A percentile compares a stretch with the other conserved stretches of the same genome.
Conservation (phyloP, 2,113 vertebrate species). For the Labrus mixtus region DNA sequence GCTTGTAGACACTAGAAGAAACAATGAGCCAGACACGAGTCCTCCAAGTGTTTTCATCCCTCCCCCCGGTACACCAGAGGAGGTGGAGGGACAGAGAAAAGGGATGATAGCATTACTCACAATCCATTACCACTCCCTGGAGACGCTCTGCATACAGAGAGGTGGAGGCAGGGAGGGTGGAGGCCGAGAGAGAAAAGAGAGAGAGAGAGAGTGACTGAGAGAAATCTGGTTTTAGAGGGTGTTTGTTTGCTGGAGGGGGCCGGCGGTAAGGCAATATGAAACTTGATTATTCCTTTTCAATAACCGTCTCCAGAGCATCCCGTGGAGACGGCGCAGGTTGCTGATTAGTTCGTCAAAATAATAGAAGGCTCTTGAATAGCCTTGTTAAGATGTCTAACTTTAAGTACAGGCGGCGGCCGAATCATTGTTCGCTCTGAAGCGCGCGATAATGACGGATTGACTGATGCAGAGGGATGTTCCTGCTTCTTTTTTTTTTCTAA, state of each 20-base stretch:
- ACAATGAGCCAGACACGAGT: conserved; percentile 73
- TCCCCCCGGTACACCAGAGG: conserved; percentile 38
- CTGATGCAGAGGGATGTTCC: conserved; percentile 34
- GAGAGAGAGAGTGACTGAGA: neutral
- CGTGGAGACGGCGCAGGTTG: conserved; percentile 47
- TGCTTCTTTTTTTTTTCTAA: conserved; percentile 24
- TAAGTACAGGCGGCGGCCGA: conserved; percentile 35
- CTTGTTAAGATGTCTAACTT: conserved; percentile 65
- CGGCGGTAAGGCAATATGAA: conserved; percentile 63
- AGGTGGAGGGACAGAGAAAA: conserved; percentile 40
- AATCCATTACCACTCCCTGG: conserved; percentile 81
- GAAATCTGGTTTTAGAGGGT: conserved; percentile 35
- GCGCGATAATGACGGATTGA: conserved; percentile 50
- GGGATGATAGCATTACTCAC: conserved; percentile 81
- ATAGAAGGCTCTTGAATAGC: conserved; percentile 54
- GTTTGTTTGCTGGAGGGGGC: conserved; percentile 59
- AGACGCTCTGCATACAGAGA: conserved; percentile 62
- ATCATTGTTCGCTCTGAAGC: conserved; percentile 45
- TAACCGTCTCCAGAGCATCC: conserved; percentile 64
- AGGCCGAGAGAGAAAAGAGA: neutral
- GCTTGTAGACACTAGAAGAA: conserved; percentile 69
- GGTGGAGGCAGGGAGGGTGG: conserved; percentile 39
- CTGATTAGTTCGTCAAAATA: conserved; percentile 65
- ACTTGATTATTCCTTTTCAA: conserved; percentile 77
- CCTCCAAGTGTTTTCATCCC: conserved; percentile 66